These are phyloP conservation scores for Halichoeres trimaculatus DNA, from an alignment of 2,113 vertebrate genomes.

Conservation along the genomic window DNA sequence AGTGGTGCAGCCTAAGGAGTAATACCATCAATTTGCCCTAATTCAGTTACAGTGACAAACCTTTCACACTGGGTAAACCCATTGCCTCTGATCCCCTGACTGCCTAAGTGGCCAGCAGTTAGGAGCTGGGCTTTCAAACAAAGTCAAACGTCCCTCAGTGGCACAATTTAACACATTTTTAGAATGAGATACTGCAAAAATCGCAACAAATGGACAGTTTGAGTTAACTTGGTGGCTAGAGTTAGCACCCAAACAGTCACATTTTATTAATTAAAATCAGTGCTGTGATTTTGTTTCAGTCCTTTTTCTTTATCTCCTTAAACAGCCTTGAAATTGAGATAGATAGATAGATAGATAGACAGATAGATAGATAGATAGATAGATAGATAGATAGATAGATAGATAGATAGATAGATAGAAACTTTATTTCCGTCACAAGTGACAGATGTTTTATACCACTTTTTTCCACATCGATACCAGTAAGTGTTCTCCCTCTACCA, in stretches of 20 bases:
- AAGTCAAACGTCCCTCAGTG: slow-evolving; percentile 1
- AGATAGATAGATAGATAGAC: too few species aligned
- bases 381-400: too few species aligned
- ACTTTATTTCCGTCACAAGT: too few species aligned
- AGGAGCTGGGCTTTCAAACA: slow-evolving; percentile 12
- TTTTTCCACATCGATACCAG: too few species aligned
- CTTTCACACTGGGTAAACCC: slow-evolving; percentile 51
- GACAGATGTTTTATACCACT: too few species aligned
- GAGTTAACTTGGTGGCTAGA: neutral
- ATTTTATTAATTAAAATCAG: too few species aligned
- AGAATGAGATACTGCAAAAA: slow-evolving; percentile 25
- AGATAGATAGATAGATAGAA: too few species aligned
- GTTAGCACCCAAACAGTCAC: neutral
- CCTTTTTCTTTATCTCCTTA: neutral
- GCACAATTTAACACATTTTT: neutral
- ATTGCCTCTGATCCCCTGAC: slow-evolving; percentile 55
- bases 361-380: too few species aligned
- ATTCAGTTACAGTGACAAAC: slow-evolving; percentile 76
- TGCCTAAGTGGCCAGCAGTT: slow-evolving; percentile 40
- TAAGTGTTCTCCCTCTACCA: too few species aligned
- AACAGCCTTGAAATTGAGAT: neutral
- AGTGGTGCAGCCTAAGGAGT: slow-evolving; percentile 52
- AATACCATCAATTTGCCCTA: slow-evolving; percentile 67
- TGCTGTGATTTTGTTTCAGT: neutral
- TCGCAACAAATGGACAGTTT: neutral